Base-by-base conservation (phyloP, 37 sponge, comb jelly and placozoan genomes). In the Haliclona indistincta region DNA sequence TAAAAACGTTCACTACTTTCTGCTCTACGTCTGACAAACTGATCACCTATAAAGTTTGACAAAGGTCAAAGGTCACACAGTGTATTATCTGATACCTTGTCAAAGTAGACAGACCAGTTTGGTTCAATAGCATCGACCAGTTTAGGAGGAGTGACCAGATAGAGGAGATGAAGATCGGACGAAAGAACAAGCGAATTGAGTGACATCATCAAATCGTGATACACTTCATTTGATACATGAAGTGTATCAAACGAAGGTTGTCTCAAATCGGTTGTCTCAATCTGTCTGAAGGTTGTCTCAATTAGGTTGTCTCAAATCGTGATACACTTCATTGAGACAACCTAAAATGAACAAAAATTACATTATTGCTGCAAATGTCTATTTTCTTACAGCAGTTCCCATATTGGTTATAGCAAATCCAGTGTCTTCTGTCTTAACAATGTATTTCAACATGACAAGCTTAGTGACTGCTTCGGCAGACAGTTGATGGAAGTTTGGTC, bases 111-210 rank as follows among this genome's bases (percentile, higher is more conserved):
- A 80, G 78, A 86, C 95, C 95, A 94, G 85, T 94, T 81, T 29
- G 95, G 95, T 38, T 83, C 40, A 54, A 86, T 65, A 41, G 75
- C 64, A 38, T 19, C 38, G 17, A 82, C 67, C 3, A 88, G 76
- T 29, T 89, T 83, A 76, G 83, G 81, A 26, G 98, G 95, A 38
- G 86, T 87, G 70, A 74, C 77, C 49, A 94, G 79, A 67, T 85
- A 89, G 38, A 97, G 81, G n/a, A 97, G 75, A 43, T 97, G 98
- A 25, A 97, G 87, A 34, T 94, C 87, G 22, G 80, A 74, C 37
- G 91, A 60, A 20, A 97, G 84, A 0, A 93, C 76, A 0, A 97
- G 87, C 36, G 68, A 71, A 28, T 56, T 54, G 63, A 81, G 89
- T 13, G 87, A 76, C 32, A 61, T 39, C 56, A 56, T 34, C 76